These are phyloP conservation scores for Psilopsiagon aurifrons DNA, from an alignment of 2,113 vertebrate species.

Conservation along the genomic window DNA sequence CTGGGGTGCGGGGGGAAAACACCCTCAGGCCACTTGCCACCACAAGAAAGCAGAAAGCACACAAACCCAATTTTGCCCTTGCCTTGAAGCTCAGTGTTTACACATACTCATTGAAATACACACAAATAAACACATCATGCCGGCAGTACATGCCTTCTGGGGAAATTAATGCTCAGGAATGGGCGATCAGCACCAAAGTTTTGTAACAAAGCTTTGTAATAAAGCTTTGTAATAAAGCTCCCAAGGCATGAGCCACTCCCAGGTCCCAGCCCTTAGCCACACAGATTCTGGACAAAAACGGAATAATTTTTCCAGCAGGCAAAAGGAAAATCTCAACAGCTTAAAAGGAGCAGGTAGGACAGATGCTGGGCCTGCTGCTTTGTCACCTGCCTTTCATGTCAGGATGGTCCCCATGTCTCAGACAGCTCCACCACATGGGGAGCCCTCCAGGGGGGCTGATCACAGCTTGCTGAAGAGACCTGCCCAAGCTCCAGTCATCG, in stretches of 20 bases:
- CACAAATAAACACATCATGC: background rate
- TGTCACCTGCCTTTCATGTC: fast-evolving
- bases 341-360: background rate
- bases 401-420: background rate
- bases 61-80: background rate
- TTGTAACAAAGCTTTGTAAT: no score
- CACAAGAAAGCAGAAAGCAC: background rate
- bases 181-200: background rate
- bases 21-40: background rate
- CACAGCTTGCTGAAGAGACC: background rate
- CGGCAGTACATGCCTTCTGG: background rate
- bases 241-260: background rate
- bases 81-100: background rate
- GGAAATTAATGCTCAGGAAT: background rate
- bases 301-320: background rate
- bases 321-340: background rate
- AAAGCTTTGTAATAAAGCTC: background rate
- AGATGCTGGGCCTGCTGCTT: background rate
- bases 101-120: background rate
- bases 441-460: background rate
- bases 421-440: fast-evolving
- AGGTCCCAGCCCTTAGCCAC: background rate
- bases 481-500: background rate
- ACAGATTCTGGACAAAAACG: background rate
- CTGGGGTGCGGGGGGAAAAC: fast-evolving